Evolutionary conservation across 2,797 vertebrate genomes (phyloP).

Genomic region (Sebastes melanostomus): DNA sequence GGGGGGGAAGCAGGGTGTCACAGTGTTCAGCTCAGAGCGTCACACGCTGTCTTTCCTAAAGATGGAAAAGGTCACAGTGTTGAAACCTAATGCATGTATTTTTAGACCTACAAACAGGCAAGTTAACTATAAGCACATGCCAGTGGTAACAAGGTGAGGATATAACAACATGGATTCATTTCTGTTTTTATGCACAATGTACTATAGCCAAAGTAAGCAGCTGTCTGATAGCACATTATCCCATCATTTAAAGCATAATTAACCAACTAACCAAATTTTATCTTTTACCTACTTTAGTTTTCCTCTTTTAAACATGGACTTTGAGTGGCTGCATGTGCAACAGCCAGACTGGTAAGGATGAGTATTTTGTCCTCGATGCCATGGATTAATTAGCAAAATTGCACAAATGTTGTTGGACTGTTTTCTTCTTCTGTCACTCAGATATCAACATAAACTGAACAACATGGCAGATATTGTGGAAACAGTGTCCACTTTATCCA

Average conservation of each 20-base stretch:
- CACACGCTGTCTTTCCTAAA: not conserved
- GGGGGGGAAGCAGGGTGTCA: slow-evolving; percentile 5
- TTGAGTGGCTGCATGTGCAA: not conserved
- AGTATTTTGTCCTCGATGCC: not conserved
- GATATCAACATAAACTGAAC: not conserved
- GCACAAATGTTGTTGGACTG: not conserved
- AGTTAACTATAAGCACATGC: not conserved
- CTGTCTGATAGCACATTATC: not conserved
- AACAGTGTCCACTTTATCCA: not conserved
- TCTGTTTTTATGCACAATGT: not conserved
- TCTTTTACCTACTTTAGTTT: not conserved
- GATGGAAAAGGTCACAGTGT: not conserved
- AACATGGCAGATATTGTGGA: not conserved
- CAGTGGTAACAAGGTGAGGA: not conserved
- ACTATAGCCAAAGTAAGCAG: not conserved
- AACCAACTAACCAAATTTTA: too few relatives aligned
- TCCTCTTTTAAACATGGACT: not conserved
- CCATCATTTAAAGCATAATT: not conserved
- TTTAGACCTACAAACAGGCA: not conserved
- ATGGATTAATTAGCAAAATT: not conserved
- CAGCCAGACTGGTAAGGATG: not conserved
- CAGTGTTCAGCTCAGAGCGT: slow-evolving; percentile 21
- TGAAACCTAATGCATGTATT: not conserved
- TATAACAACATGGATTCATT: not conserved
- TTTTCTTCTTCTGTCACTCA: not conserved